These are phyloP conservation scores for Microcebus lehilahytsara DNA, from an alignment of 2,113 vertebrate species.

Conservation along the genomic window DNA sequence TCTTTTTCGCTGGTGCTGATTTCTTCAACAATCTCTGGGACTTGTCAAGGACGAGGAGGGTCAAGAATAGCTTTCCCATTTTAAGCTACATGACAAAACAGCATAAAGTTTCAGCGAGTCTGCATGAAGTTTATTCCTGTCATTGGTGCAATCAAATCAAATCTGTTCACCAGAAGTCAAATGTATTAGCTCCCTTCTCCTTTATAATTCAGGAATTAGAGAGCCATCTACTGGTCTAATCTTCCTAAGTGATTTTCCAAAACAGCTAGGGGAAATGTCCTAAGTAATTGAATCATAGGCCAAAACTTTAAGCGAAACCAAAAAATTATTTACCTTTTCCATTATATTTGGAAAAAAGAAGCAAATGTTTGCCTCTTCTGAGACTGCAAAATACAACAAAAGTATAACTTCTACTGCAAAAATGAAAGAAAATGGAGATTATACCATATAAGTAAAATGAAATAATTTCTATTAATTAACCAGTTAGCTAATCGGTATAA, in stretches of 20 bases:
- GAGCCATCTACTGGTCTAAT: conserved; percentile 85
- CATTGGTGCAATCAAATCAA: conserved; percentile 83
- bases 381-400: neutral
- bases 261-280: neutral
- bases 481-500: neutral
- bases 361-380: neutral
- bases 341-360: neutral
- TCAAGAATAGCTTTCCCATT: conserved; percentile 76
- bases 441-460: neutral
- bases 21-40: conserved; percentile 61
- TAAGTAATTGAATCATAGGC: neutral
- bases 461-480: neutral
- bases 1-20: conserved; percentile 52
- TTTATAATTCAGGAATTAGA: conserved; percentile 81
- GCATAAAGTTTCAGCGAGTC: conserved; percentile 85
- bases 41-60: conserved; percentile 79
- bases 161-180: conserved; percentile 79
- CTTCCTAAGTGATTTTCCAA: neutral
- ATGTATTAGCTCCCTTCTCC: conserved; percentile 23
- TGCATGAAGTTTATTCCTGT: conserved; percentile 83
- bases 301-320: neutral
- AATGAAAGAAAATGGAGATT: neutral
- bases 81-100: conserved; percentile 78
- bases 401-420: neutral
- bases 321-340: neutral